A percentile compares a stretch with the other conserved stretches of the same genome.
Evolutionary conservation across 2,113 vertebrate genomes (phyloP).

Genomic region (Stercorarius parasiticus): DNA sequence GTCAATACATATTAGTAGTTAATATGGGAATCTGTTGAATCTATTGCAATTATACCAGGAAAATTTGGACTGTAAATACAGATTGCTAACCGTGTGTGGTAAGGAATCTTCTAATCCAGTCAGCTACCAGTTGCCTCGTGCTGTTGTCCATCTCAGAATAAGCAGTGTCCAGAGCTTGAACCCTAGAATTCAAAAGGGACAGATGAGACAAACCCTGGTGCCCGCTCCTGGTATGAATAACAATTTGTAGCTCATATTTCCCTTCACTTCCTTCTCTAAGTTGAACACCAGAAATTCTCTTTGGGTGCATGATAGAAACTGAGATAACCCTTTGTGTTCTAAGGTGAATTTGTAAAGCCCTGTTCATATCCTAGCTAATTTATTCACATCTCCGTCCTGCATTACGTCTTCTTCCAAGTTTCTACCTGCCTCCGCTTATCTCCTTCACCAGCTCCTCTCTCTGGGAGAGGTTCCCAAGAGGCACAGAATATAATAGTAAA

Average conservation of each 20-base stretch:
- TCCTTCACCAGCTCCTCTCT: background rate
- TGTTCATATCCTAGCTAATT: background rate
- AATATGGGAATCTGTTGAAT: background rate
- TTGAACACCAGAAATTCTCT: background rate
- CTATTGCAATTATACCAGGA: background rate
- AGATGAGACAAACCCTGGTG: background rate
- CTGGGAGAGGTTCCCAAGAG: background rate
- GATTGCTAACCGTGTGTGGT: background rate
- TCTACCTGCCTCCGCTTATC: background rate
- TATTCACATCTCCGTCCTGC: background rate
- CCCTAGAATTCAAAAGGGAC: background rate
- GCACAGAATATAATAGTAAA: background rate
- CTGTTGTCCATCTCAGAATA: background rate
- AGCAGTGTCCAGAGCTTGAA: constrained; percentile 5
- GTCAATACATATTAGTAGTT: background rate
- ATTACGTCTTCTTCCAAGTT: background rate
- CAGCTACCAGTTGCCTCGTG: background rate
- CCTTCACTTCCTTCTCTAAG: background rate
- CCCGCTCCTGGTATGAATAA: background rate
- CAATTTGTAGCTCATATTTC: background rate
- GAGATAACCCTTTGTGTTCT: background rate
- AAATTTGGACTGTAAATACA: background rate
- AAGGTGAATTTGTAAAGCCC: background rate
- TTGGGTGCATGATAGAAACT: background rate
- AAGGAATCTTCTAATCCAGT: constrained; percentile 37